Percentiles rank a stretch among this genome's conserved stretches.
These are phyloP conservation scores for Netta rufina DNA, from an alignment of 2,797 vertebrate genomes.

Conservation along the genomic window DNA sequence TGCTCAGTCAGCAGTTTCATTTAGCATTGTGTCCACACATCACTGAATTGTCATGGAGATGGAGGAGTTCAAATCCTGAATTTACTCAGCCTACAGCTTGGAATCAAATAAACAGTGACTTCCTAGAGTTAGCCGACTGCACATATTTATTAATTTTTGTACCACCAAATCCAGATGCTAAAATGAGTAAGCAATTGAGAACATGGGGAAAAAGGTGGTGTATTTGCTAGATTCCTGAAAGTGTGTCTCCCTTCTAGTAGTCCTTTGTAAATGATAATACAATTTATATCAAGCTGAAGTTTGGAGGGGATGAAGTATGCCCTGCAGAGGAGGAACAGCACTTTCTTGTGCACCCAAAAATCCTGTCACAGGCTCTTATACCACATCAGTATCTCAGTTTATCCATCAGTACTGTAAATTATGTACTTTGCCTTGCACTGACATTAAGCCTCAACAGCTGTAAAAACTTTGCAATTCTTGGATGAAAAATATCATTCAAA, in stretches of 20 bases:
- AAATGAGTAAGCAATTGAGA: not conserved
- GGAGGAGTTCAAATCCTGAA: not conserved
- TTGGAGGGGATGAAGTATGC: not conserved
- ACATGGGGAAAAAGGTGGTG: not conserved
- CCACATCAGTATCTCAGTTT: not conserved
- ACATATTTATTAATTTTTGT: not conserved
- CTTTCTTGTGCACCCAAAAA: not conserved
- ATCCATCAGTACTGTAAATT: conserved; percentile 1
- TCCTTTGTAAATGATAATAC: not conserved
- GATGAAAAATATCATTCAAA: conserved; percentile 43
- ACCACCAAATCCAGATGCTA: not conserved
- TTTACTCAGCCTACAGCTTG: not conserved
- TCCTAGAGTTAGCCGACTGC: not conserved
- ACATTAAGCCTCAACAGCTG: conserved; percentile 25
- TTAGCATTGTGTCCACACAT: not conserved
- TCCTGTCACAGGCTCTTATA: not conserved
- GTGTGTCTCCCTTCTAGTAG: not conserved
- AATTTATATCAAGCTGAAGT: not conserved
- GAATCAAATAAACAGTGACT: not conserved
- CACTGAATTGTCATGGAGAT: not conserved
- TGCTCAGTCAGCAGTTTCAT: not conserved
- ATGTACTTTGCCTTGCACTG: conserved; percentile 21
- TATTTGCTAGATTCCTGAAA: not conserved
- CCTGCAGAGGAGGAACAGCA: not conserved
- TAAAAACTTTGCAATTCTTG: conserved; percentile 34